These are phyloP conservation scores for Ambastaia sidthimunki DNA, from an alignment of 2,797 vertebrate genomes.

Conservation along the genomic window DNA sequence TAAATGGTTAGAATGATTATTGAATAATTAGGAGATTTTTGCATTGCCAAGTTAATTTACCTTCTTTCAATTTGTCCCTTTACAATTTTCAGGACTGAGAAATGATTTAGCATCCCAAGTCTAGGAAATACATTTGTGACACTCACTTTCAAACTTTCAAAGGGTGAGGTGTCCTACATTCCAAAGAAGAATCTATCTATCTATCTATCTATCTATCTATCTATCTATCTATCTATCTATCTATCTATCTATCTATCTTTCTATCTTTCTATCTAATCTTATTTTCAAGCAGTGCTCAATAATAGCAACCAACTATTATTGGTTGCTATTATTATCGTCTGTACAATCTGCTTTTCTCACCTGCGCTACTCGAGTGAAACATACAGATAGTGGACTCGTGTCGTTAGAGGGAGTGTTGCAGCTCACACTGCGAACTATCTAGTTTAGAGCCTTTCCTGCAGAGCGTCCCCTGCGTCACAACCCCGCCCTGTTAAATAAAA, in stretches of 20 bases:
- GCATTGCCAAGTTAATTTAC: not conserved
- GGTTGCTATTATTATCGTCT: no score
- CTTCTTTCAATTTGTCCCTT: not conserved
- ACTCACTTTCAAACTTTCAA: not conserved
- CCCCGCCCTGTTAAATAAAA: not conserved
- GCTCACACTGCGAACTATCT: not conserved
- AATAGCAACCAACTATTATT: not conserved
- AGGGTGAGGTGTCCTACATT: not conserved
- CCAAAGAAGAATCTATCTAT: not conserved
- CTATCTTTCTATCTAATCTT: no score
- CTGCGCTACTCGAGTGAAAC: not conserved
- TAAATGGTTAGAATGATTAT: no score
- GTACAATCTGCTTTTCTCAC: not conserved
- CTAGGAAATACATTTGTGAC: not conserved
- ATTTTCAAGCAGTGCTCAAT: constrained; percentile 1
- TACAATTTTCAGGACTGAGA: not conserved
- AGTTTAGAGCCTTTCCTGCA: not conserved
- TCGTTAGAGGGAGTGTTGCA: not conserved
- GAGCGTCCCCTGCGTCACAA: not conserved
- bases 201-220: no score
- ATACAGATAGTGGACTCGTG: not conserved
- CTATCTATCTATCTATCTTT: no score
- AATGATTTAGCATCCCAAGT: not conserved
- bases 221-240: no score
- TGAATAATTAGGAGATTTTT: not conserved